Evolutionary conservation across 2,797 vertebrate genomes (phyloP), one percentile per base, ranked within the genome.

Genomic region (Lophotriccus pileatus): DNA sequence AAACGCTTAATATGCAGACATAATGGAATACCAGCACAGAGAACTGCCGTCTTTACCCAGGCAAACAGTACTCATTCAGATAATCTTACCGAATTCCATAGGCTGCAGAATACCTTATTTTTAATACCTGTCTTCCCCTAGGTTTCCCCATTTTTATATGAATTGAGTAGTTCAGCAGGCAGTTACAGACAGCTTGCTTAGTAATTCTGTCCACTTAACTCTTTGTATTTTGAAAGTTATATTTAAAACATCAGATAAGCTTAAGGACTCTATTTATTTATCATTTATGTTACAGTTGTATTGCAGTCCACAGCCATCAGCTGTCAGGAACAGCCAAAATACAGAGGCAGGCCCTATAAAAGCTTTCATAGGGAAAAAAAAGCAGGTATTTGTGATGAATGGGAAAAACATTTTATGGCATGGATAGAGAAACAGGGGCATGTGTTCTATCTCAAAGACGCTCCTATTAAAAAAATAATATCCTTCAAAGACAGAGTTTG

Each of bases 381-480:
- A 4, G 1, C 15, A 80, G 68, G 58, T 70, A 92, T 95, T 95
- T 89, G 18, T 93, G 83, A 75, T 94, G 80, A 91, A 92, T 94
- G 89, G n/a, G 72, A 94, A 94, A 92, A 90, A 39, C 55, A 83
- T 95, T 95, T 97, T 94, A 89, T 90, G 72, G 68, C 47, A 56
- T 89, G 81, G 64, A 84, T 84, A 84, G 88, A 92, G 75, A 87
- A 96, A 79, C 27, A 58, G 55, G 52, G 86, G 78, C 93, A 87
- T 95, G 87, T 94, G 92, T 93, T 97, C 72, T 95, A 36, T 96
- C 80, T 95, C 95, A 96, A 79, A 95, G 90, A 90, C 75, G 6
- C 92, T 94, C 73, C 70, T 93, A 92, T 90, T 95, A 95, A 96
- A 96, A 95, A 90, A 95, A 93, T 89, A 95, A 96, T 95, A 95